Percentiles rank a stretch among this genome's conserved stretches.
Evolutionary conservation across 2,113 vertebrate genomes (phyloP).

Genomic region (Nyctibius bracteatus): DNA sequence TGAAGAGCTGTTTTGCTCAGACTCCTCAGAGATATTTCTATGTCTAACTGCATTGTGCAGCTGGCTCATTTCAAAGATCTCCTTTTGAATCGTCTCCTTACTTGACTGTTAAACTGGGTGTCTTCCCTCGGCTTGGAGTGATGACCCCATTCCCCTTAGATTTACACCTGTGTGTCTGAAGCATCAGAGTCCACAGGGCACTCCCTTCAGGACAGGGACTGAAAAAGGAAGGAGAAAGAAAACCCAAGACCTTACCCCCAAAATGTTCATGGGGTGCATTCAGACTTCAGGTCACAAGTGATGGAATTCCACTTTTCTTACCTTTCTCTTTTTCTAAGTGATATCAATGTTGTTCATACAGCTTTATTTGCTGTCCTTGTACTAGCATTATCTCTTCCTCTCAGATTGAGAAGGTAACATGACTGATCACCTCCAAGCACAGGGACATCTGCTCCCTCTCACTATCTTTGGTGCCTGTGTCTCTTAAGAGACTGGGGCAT

Average conservation of each 20-base stretch:
- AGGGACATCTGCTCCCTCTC: constrained; percentile 43
- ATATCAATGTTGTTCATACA: fast-evolving
- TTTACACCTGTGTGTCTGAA: neutral
- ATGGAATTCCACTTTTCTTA: constrained; percentile 32
- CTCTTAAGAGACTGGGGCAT: neutral
- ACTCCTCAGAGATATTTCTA: neutral
- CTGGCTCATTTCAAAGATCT: neutral
- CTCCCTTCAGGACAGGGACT: neutral
- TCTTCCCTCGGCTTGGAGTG: neutral
- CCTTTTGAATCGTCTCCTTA: neutral
- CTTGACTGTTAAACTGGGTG: neutral
- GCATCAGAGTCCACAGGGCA: neutral
- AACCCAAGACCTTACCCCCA: neutral
- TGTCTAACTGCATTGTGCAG: neutral
- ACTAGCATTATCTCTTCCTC: constrained; percentile 57
- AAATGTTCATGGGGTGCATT: neutral
- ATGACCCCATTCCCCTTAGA: neutral
- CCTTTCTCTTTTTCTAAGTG: neutral
- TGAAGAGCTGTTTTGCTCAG: neutral
- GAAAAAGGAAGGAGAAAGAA: neutral
- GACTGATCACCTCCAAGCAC: constrained; percentile 40
- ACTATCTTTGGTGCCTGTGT: neutral
- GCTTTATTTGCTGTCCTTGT: constrained; percentile 37
- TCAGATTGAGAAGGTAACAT: constrained; percentile 55
- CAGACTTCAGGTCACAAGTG: neutral